These are phyloP conservation scores for Saccostrea echinata DNA, from an alignment of 1,140 invertebrate genomes.

Conservation along the genomic window DNA sequence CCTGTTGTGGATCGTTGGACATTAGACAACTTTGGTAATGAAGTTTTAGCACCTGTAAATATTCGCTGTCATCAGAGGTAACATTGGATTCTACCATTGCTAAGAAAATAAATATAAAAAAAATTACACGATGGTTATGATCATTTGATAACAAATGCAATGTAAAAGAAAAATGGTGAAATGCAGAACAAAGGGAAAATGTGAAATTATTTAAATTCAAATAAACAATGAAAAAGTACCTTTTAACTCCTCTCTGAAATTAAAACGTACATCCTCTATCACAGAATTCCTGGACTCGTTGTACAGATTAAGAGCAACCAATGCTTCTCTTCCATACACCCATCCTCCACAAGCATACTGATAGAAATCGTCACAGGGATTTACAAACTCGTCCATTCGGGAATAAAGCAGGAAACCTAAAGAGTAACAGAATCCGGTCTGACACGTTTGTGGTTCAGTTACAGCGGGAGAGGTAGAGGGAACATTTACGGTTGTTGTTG, in stretches of 20 bases:
- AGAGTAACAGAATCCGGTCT: not conserved
- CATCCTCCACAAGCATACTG: constrained; percentile 8
- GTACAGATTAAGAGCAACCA: not conserved
- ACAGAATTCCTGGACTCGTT: not conserved
- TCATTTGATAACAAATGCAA: no score
- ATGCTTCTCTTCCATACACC: not conserved
- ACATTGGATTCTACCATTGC: not conserved
- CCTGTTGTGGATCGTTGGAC: not conserved
- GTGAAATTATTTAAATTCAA: no score
- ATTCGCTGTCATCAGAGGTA: not conserved
- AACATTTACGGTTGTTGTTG: not conserved
- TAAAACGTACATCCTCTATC: not conserved
- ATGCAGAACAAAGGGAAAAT: no score
- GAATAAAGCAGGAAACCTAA: not conserved
- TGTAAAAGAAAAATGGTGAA: no score
- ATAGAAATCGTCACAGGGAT: constrained; percentile 9
- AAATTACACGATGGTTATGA: no score
- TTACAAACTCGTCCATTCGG: not conserved
- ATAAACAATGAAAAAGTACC: not conserved
- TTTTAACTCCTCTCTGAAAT: not conserved
- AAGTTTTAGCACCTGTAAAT: not conserved
- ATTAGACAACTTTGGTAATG: constrained; percentile 6
- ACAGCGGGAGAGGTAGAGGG: not conserved
- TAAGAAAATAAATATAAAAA: not conserved
- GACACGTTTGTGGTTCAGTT: not conserved